Base-by-base conservation (phyloP, 2,113 vertebrate genomes). In the Scomber colias region DNA sequence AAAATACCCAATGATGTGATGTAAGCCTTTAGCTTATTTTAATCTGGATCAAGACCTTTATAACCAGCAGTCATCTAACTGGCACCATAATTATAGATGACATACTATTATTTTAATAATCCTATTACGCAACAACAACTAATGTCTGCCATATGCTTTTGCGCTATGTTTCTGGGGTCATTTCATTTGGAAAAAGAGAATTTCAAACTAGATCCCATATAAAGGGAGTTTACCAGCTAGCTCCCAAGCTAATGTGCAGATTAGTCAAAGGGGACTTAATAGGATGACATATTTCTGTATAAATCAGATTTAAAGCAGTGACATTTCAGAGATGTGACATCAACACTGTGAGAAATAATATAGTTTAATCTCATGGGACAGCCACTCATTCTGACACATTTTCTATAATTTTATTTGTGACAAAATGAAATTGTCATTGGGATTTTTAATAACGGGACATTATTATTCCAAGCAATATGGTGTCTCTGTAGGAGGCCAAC, bases 381-480 rank as follows among this genome's bases (percentile, higher is more conserved):
- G 85, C 71, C 71, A 50, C 83, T 93, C 83, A 92, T 75, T 77
- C 79, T 90, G 89, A 92, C 92, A 87, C 76, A 75, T 90, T 87
- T 89, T 80, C 90, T 83, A 79, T 87, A 82, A 92, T 89, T 90
- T 86, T 89, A 85, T 91, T 91, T 85, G 84, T 82, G 90, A 84
- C 77, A 71, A 91, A 86, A 93, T 91, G 51, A 92, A 83, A 93
- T 92, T 90, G 89, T 94, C 91, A 91, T 89, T 83, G 89, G 80
- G 91, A 86, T 93, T 93, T 93, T 91, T 87, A 88, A 86, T 90
- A 89, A 89, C 30, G 3, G 49, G 88, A 60, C 83, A 81, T 87
- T 89, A 94, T 95, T 95, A 94, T 94, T 94, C 91, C 64, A 89
- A 30, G 89, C 94, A 95, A 95, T 95, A 94, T 94, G 94, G 93